Conservation (phyloP, 2,797 vertebrate genomes). For the Typhlichthys eigenmanni region DNA sequence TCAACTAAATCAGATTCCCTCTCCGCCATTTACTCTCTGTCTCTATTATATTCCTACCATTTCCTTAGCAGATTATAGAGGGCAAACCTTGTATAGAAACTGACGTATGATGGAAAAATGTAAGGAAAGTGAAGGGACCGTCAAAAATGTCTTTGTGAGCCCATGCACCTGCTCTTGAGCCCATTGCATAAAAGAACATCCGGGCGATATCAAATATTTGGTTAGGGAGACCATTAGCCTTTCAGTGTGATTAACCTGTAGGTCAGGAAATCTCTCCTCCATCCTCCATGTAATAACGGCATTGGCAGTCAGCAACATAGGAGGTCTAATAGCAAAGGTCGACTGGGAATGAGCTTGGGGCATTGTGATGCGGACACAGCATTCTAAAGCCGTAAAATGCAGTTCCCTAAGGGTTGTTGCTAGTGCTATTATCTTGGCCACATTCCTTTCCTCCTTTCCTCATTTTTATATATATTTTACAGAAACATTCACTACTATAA, state of each 20-base stretch:
- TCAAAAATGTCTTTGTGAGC: neutral
- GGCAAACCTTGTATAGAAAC: too few relatives aligned
- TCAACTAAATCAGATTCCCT: too few relatives aligned
- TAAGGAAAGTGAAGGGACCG: neutral
- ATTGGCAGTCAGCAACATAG: neutral
- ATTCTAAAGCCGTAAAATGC: neutral
- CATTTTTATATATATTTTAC: neutral
- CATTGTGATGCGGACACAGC: neutral
- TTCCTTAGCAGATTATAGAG: too few relatives aligned
- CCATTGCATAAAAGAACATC: neutral
- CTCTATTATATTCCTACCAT: too few relatives aligned
- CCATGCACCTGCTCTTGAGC: neutral
- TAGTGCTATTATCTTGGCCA: neutral
- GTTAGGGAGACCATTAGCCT: neutral
- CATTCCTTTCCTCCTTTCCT: neutral
- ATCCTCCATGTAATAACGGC: neutral
- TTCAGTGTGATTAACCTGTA: neutral
- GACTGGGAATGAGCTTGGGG: neutral
- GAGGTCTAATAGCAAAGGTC: neutral
- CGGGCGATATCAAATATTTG: constrained; percentile 5
- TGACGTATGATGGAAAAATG: too few relatives aligned
- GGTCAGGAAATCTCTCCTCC: neutral
- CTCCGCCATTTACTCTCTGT: too few relatives aligned
- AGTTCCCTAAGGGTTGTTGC: neutral
- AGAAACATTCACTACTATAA: neutral